Evolutionary conservation across 2,888 invertebrate species (phyloP).

Genomic region (Macaria notata): DNA sequence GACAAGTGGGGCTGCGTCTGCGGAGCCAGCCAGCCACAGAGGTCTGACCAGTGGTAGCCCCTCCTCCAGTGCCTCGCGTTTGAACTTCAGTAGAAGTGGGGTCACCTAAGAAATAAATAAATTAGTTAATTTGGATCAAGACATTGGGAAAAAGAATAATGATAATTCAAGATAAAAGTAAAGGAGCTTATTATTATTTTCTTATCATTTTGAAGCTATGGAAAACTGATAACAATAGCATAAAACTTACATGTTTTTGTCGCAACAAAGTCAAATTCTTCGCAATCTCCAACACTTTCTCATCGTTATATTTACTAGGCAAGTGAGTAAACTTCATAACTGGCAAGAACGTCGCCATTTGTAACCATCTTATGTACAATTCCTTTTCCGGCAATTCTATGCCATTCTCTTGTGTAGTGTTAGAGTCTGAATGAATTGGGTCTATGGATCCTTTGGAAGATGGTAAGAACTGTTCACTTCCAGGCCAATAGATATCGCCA

Average conservation of each 20-base stretch:
- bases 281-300: slow-evolving; percentile 88
- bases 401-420: slow-evolving; percentile 65
- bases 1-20: slow-evolving; percentile 89
- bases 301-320: slow-evolving; percentile 94
- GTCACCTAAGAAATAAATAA: slow-evolving; percentile 79
- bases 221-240: too few species aligned
- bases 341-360: slow-evolving; percentile 94
- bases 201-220: too few species aligned
- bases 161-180: too few species aligned
- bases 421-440: slow-evolving; percentile 34
- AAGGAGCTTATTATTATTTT: too few species aligned
- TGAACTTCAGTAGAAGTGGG: slow-evolving; percentile 88
- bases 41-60: slow-evolving; percentile 94
- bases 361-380: slow-evolving; percentile 94
- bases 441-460: slow-evolving; percentile 74
- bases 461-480: slow-evolving; percentile 78
- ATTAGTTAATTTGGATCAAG: too few species aligned
- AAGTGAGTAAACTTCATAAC: slow-evolving; percentile 95
- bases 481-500: slow-evolving; percentile 89
- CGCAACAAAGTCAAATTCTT: slow-evolving; percentile 88
- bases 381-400: slow-evolving; percentile 88
- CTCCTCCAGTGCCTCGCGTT: slow-evolving; percentile 89
- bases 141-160: too few species aligned
- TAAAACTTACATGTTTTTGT: slow-evolving; percentile 84
- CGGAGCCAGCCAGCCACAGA: slow-evolving; percentile 93